Conservation (phyloP, 2,113 vertebrate genomes). For the Hippoglossus stenolepis region DNA sequence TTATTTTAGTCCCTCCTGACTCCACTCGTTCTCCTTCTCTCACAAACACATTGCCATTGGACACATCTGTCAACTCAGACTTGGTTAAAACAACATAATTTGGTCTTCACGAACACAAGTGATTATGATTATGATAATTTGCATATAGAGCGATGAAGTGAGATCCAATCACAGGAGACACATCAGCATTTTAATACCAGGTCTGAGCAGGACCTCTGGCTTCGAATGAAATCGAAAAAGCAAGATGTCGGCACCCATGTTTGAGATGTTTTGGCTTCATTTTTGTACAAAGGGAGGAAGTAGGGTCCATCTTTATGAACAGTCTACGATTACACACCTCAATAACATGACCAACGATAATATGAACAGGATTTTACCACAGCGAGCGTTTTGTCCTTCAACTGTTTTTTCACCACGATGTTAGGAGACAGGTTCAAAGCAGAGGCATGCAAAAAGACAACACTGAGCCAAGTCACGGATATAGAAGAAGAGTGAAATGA, state of each 20-base stretch:
- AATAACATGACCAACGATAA: constrained; percentile 37
- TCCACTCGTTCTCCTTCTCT: too few species aligned
- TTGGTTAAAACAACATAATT: too few species aligned
- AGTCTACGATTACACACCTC: constrained; percentile 35
- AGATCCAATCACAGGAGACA: too few species aligned
- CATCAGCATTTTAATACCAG: neutral
- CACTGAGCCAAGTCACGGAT: constrained; percentile 77
- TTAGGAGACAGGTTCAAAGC: constrained; percentile 64
- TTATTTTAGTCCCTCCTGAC: too few species aligned
- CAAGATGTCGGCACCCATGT: too few species aligned
- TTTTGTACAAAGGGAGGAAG: neutral
- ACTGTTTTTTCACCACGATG: constrained; percentile 61
- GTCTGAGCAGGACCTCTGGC: too few species aligned
- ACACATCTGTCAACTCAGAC: too few species aligned
- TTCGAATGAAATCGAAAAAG: too few species aligned
- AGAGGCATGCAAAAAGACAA: constrained; percentile 76
- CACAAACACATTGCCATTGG: too few species aligned
- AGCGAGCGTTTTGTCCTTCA: constrained; percentile 63
- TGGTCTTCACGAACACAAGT: too few species aligned
- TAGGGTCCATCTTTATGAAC: neutral
- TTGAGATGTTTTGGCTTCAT: neutral
- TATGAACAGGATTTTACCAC: constrained; percentile 65
- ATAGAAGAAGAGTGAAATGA: constrained; percentile 80
- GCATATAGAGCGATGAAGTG: too few species aligned
- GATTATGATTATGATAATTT: too few species aligned